phyloP scores from a whole-genome alignment of 2,888 invertebrate species.

The Sinelater perroti region DNA sequence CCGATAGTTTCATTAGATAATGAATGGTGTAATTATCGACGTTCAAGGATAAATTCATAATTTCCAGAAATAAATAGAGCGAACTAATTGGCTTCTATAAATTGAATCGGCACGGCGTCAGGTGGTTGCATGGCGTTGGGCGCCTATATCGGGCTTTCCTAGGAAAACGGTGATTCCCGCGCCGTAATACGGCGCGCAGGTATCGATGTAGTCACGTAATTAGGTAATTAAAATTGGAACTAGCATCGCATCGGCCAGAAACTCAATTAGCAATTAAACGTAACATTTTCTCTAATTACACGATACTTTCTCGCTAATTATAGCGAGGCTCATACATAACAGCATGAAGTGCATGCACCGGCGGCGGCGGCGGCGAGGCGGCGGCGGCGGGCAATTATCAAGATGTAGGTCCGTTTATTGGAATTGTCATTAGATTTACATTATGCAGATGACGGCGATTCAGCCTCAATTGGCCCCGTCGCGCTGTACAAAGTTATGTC shows the following conservation, averaged over 20 bases:
- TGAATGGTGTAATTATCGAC: too few relatives aligned
- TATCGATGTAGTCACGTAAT: constrained; percentile 62
- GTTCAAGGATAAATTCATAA: constrained; percentile 3
- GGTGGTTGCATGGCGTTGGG: constrained; percentile 1
- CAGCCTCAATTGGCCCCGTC: constrained; percentile 43
- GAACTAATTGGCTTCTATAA: background rate
- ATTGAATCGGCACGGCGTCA: constrained; percentile 4
- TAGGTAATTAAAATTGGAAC: constrained; percentile 67
- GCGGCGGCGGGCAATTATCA: constrained; percentile 35
- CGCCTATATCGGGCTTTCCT: constrained; percentile 10
- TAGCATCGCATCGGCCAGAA: constrained; percentile 61
- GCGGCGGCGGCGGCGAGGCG: constrained; percentile 18
- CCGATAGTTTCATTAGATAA: too few relatives aligned
- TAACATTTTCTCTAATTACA: constrained; percentile 65
- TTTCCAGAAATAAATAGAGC: constrained; percentile 3
- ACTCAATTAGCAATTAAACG: constrained; percentile 66
- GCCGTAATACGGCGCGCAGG: constrained; percentile 7
- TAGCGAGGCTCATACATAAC: constrained; percentile 42
- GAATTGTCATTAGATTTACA: constrained; percentile 45
- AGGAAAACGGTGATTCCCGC: constrained; percentile 12
- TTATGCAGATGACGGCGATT: constrained; percentile 44
- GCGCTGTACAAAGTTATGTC: constrained; percentile 39
- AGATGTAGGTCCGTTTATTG: constrained; percentile 41
- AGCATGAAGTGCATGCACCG: constrained; percentile 28
- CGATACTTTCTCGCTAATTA: constrained; percentile 64